Conservation (phyloP, 2,888 invertebrate species). For the Philereme vetulata region DNA sequence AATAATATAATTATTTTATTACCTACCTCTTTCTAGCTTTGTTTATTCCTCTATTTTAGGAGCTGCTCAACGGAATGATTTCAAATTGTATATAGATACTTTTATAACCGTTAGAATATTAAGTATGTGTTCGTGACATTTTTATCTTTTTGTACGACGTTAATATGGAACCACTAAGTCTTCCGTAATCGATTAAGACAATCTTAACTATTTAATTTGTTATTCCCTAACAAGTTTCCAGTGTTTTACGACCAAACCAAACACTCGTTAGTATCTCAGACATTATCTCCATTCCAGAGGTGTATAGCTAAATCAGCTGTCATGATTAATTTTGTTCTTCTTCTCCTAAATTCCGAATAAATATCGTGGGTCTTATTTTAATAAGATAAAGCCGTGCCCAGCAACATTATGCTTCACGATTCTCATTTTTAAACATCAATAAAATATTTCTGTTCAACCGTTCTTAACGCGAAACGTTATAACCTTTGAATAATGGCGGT, state of each 20-base stretch:
- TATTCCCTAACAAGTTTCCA: slow-evolving; percentile 47
- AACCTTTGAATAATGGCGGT: slow-evolving; percentile 81
- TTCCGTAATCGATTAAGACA: slow-evolving; percentile 52
- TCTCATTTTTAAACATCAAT: slow-evolving; percentile 74
- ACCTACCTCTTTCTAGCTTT: slow-evolving; percentile 17
- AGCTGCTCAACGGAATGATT: slow-evolving; percentile 22
- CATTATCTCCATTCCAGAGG: slow-evolving; percentile 49
- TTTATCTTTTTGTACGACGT: slow-evolving; percentile 35
- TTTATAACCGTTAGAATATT: slow-evolving; percentile 31
- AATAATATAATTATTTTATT: slow-evolving; percentile 44
- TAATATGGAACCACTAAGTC: slow-evolving; percentile 38
- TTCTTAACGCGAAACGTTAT: slow-evolving; percentile 75
- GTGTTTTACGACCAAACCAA: slow-evolving; percentile 47
- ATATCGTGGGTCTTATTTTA: slow-evolving; percentile 50
- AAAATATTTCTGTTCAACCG: slow-evolving; percentile 71
- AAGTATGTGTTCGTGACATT: slow-evolving; percentile 29
- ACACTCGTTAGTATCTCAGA: slow-evolving; percentile 49
- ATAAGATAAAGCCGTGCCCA: slow-evolving; percentile 67
- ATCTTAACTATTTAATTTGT: slow-evolving; percentile 51
- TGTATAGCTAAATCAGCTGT: slow-evolving; percentile 57
- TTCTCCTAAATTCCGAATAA: slow-evolving; percentile 40
- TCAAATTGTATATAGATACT: slow-evolving; percentile 26
- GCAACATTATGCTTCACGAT: slow-evolving; percentile 65
- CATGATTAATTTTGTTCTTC: slow-evolving; percentile 52
- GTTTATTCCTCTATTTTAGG: slow-evolving; percentile 18